Base-by-base conservation (phyloP, 1,140 invertebrate species). In the Lerema accius region DNA sequence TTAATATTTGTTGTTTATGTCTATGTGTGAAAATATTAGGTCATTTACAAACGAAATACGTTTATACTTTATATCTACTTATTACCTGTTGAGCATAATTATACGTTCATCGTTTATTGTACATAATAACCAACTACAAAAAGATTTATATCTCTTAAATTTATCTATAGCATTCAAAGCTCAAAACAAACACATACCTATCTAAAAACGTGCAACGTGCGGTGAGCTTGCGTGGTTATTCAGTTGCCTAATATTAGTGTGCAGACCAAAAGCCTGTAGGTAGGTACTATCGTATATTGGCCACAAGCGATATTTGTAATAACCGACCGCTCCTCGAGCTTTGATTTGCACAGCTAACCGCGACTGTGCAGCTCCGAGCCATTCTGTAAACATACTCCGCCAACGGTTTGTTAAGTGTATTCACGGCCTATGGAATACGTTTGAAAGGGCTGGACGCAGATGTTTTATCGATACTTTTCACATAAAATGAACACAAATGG, bases 401-500 rank as follows among this genome's bases (percentile, higher is more conserved):
- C 19, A 48, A 26, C 23, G 19, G 23, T 48, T 48, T 16, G 48
- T 23, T 32, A 50, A 50, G 28, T 35, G 48, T 32, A 32, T 35
- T 37, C 48, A 50, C 14, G 48, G 48, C 48, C 26, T 37, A 50
- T 23, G 48, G 10, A 50, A 50, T 32, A 32, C 10, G n/a, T 58
- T 58, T 46, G 42, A 58, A 58, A 37, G 45, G 15, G 28, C 37
- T 55, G 26, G 43, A 11, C 55, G 16, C 43, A 59, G 55, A 59
- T 59, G 42, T 48, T 59, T 59, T 59, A 59, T 59, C 42, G 28
- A 59, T 59, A 43, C 55, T 59, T 59, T 59, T 43, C 46, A 14
- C 55, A 59, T 59, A 59, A 59, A 59, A 59, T 59, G 55, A 48
- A 59, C 11, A 59, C 55, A 59, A 59, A 48, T 59, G 43, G 43